phyloP scores from a whole-genome alignment of 2,797 vertebrate species.

The Megaceryle alcyon region DNA sequence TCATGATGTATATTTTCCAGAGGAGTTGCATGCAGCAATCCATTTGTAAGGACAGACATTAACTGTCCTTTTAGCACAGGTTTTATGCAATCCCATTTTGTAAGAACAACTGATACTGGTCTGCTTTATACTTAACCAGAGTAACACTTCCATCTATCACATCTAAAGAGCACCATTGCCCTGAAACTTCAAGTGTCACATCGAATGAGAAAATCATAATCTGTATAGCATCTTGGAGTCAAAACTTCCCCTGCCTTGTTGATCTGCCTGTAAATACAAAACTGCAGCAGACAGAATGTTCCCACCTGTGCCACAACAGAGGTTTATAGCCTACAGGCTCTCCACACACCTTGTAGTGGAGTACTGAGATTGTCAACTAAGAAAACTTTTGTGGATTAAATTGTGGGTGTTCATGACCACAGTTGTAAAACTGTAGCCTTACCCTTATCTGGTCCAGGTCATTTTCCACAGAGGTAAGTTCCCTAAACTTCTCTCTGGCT shows the following conservation, averaged over 20 bases:
- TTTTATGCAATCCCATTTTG: background rate
- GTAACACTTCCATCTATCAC: background rate
- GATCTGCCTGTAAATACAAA: background rate
- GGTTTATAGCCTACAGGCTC: background rate
- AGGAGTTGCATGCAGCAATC: background rate
- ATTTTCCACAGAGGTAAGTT: accelerated
- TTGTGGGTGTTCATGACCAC: background rate
- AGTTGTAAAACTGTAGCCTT: background rate
- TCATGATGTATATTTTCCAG: background rate
- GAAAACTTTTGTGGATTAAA: background rate
- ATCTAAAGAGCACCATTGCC: background rate
- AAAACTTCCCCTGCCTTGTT: background rate
- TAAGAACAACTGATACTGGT: background rate
- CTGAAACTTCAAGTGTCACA: background rate
- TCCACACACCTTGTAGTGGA: background rate
- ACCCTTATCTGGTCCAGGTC: background rate
- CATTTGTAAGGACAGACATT: slow-evolving; percentile 46
- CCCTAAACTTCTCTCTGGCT: background rate
- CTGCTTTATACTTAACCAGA: background rate
- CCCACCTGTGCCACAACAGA: background rate
- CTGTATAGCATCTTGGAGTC: background rate
- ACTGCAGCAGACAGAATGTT: background rate
- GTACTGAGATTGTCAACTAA: background rate
- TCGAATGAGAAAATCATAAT: background rate
- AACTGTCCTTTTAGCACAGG: slow-evolving; percentile 3